Base-by-base conservation (phyloP, 2,888 invertebrate genomes). In the Metacarcinus magister region DNA sequence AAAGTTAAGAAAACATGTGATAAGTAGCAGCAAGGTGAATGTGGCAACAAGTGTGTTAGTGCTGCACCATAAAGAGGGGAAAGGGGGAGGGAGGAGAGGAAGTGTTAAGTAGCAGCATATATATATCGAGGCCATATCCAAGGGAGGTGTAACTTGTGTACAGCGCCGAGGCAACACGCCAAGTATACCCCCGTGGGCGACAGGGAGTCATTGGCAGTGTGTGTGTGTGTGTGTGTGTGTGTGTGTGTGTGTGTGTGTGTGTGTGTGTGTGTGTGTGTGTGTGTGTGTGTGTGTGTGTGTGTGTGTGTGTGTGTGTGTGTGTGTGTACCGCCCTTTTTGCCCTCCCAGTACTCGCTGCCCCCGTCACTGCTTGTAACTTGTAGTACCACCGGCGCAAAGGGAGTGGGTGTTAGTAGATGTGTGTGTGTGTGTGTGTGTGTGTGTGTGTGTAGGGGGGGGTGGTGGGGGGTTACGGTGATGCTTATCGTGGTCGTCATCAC, bases 201-300 rank as follows among this genome's bases (percentile, higher is more conserved):
- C 82, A 32, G 75, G n/a, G 28, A 75, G 32, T 32, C 32, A 82
- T 82, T 82, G 82, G 82, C 82, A 82, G 32, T 82, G 82, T 28
- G 82, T 82, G 28, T 32, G 82, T 23, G 89, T 43, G 39, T 89
- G 46, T 92, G 91, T 92, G 91, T 92, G 91, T 92, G 91, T 92
- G 91, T 92, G 91, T 92, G 91, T 92, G 91, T 44, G 91, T 46
- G 46, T 46, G 91, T 46, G 91, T 92, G 91, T 46, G 91, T 46
- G 43, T 92, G 46, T 44, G 46, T 92, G 46, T 92, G 91, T 46
- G 46, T 92, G 91, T 92, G 91, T 90, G 67, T 67, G n/a, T n/a
- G 32, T 82, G 82, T n/a, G 82, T 82, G n/a, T 32, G 67, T 67
- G n/a, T 67, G 23, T 67, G 39, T 39, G 39, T 39, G 39, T 39